These are phyloP conservation scores for Streptopelia turtur DNA, from an alignment of 2,797 vertebrate genomes.

Conservation along the genomic window DNA sequence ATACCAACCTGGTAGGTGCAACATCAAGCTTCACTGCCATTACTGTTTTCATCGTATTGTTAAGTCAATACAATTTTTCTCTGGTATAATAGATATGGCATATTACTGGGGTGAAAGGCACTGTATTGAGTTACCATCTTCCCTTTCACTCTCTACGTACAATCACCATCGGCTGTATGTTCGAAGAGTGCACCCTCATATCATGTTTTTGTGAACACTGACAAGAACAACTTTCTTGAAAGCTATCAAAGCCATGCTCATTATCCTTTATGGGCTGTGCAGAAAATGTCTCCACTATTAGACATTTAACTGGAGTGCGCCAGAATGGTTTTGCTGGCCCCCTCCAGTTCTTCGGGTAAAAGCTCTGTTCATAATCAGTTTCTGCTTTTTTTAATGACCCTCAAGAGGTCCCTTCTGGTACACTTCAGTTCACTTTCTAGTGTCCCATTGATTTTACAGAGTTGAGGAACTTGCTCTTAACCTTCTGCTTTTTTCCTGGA, in stretches of 20 bases:
- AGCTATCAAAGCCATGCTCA: constrained; percentile 74
- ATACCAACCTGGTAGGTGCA: background rate
- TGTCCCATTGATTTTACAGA: constrained; percentile 78
- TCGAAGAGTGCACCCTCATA: background rate
- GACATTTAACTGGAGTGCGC: constrained; percentile 73
- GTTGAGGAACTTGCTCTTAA: constrained; percentile 73
- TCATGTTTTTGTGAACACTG: constrained; percentile 52
- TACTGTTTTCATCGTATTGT: fast-evolving
- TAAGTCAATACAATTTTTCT: background rate
- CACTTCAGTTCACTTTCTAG: constrained; percentile 77
- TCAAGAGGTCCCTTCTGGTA: constrained; percentile 76
- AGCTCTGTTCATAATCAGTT: constrained; percentile 76
- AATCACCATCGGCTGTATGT: background rate
- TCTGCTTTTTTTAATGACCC: constrained; percentile 73
- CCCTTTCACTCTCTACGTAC: background rate
- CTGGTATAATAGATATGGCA: background rate
- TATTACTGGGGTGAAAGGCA: background rate
- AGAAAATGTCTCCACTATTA: constrained; percentile 74
- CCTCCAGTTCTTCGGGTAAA: constrained; percentile 73
- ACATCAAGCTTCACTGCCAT: background rate
- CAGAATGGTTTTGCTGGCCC: constrained; percentile 69
- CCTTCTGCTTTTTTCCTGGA: constrained; percentile 65
- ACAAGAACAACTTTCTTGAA: constrained; percentile 62
- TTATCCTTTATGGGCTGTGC: constrained; percentile 77
- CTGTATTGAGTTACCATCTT: background rate